phyloP scores from a whole-genome alignment of 2,888 invertebrate genomes.

The Nezara viridula region DNA sequence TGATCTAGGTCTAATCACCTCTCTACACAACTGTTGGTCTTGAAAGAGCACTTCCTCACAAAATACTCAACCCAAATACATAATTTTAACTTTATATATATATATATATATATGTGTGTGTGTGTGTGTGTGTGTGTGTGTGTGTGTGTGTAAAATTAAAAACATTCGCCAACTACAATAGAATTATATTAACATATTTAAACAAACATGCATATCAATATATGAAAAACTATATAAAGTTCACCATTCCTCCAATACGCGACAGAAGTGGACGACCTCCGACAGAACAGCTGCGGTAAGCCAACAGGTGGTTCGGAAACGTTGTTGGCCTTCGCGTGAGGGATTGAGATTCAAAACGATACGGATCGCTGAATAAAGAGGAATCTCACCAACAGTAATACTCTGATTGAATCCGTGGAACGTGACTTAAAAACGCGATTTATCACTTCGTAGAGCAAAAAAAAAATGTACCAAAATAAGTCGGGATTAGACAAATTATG shows the following conservation, averaged over 20 bases:
- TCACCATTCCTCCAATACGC: too few species aligned
- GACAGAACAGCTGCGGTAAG: background rate
- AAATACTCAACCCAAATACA: too few species aligned
- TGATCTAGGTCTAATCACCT: too few species aligned
- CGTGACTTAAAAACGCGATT: background rate
- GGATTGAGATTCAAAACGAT: background rate
- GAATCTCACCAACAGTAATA: background rate
- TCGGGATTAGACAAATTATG: too few species aligned
- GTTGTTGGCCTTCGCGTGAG: constrained; percentile 36
- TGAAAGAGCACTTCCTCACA: too few species aligned
- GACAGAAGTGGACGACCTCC: constrained; percentile 16
- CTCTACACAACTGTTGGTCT: too few species aligned
- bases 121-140: too few species aligned
- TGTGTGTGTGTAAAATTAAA: background rate
- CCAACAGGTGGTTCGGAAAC: constrained; percentile 34
- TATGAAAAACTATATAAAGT: too few species aligned
- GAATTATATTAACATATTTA: background rate
- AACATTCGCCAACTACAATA: background rate
- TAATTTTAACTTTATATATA: too few species aligned
- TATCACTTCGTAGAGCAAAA: background rate
- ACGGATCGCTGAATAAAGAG: background rate
- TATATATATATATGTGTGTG: too few species aligned
- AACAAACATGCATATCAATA: too few species aligned
- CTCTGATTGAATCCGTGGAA: background rate
- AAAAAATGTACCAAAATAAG: background rate